These are phyloP conservation scores for Neria commutata DNA, from an alignment of 2,888 invertebrate species.

Conservation along the genomic window DNA sequence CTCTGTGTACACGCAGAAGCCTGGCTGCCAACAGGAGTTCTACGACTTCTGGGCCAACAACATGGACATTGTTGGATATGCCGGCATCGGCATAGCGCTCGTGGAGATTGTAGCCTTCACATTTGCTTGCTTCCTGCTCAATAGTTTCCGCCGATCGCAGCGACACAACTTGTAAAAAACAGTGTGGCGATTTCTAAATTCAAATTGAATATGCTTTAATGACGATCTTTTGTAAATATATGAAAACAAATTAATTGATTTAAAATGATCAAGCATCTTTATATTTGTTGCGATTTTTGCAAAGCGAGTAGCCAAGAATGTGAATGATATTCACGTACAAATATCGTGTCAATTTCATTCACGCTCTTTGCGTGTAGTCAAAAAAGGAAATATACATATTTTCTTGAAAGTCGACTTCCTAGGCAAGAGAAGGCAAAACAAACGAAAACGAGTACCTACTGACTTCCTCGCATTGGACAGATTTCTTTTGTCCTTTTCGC, in stretches of 20 bases:
- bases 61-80: conserved; percentile 65
- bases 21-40: conserved; percentile 40
- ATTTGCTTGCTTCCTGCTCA: conserved; percentile 82
- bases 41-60: conserved; percentile 58
- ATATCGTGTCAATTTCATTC: no score
- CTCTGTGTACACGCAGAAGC: conserved; percentile 18
- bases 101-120: conserved; percentile 77
- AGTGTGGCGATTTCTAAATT: not conserved
- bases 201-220: not conserved
- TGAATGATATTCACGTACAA: no score
- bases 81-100: conserved; percentile 72
- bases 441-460: no score
- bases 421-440: no score
- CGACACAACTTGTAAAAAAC: not conserved
- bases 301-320: not conserved
- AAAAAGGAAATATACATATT: no score
- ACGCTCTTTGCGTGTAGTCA: no score
- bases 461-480: no score
- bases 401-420: no score
- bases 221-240: no score
- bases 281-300: not conserved
- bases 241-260: not conserved
- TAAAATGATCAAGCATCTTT: not conserved
- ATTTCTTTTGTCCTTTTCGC: no score
- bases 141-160: conserved; percentile 75